Base-by-base conservation (phyloP, 2,113 vertebrate species). In the Marmota flaviventris region DNA sequence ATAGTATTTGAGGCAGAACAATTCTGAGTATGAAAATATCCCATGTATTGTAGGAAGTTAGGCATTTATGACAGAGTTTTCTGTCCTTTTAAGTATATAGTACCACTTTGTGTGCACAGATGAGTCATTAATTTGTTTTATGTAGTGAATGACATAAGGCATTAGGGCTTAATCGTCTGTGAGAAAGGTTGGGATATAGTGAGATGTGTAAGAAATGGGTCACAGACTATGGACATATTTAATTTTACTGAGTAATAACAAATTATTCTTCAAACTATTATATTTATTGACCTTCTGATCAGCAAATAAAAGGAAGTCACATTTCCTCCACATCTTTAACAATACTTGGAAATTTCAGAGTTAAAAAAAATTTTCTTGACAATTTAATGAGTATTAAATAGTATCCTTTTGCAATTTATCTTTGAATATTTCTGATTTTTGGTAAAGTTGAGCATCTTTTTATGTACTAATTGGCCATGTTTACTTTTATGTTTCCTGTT, bases 401-500 rank as follows among this genome's bases (percentile, higher is more conserved):
- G 7, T 51, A 32, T 72, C 51, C 18, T 86, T 86, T 85, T 85
- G 34, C 82, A 42, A 53, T 85, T 85, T 27, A 20, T 69, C 70
- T 88, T 75, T 81, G n/a, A 22, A 27, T 69, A 51, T 61, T 84
- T 90, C 45, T 84, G 42, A 65, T 48, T 72, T 72, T n/a, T 58
- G 65, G 37, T 9, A 16, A 53, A 58, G 29, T 48, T 27, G 1
- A 92, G 9, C 61, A 73, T 77, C 13, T 95, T 93, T 78, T 82
- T 20, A 75, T 61, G 24, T 79, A 29, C 63, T 88, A 78, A 48
- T 58, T 86, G 42, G 9, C 69, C n/a, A 37, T 84, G 34, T 53
- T 86, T 85, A 48, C 22, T 90, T 82, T 85, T 93, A 45, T 69
- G 32, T 91, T 93, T 86, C 48, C 39, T 63, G 11, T 88, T 39